phyloP scores from a whole-genome alignment of 1,140 invertebrate genomes.

The Diuraphis noxia region DNA sequence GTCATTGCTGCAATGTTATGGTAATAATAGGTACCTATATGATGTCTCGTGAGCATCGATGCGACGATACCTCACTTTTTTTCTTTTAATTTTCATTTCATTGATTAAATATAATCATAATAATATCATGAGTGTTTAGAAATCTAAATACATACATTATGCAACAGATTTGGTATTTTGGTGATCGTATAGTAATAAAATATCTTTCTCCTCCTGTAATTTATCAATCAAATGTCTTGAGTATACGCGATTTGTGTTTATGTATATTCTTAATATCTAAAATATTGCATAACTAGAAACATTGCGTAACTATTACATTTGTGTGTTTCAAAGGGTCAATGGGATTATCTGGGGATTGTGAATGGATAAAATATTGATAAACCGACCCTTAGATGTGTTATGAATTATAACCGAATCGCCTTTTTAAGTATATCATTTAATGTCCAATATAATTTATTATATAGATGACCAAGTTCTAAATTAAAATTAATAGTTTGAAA shows the following conservation, averaged over 20 bases:
- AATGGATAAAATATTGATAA: not conserved
- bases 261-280: not conserved
- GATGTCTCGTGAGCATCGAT: not conserved
- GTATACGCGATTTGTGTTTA: not conserved
- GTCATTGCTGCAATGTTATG: not conserved
- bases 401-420: not conserved
- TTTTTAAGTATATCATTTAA: not conserved
- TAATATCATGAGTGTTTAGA: not conserved
- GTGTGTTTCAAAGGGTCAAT: not conserved
- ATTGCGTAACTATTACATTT: not conserved
- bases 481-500: not conserved
- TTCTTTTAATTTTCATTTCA: not conserved
- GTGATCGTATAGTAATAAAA: not conserved
- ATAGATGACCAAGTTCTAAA: not conserved
- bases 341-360: slow-evolving; percentile 7
- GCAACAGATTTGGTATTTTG: not conserved
- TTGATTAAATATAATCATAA: not conserved
- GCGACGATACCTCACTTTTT: not conserved
- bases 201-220: not conserved
- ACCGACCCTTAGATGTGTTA: not conserved
- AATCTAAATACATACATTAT: not conserved
- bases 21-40: too few relatives aligned
- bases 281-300: not conserved
- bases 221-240: not conserved
- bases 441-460: not conserved